Conservation (phyloP, 2,113 vertebrate species). For the Oreochromis spilurus region DNA sequence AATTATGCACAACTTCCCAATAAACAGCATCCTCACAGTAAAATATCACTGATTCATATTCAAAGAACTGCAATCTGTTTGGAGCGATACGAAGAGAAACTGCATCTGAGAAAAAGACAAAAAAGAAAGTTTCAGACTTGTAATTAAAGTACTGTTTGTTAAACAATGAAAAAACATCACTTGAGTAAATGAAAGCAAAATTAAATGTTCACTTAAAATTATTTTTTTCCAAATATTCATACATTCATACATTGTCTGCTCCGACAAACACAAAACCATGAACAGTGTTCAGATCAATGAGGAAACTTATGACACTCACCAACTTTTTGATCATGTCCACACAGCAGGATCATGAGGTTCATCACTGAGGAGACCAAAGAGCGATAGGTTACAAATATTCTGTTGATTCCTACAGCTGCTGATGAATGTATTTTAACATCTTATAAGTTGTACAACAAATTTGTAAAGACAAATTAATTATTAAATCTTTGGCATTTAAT, state of each 20-base stretch:
- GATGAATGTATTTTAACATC: neutral
- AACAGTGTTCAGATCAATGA: neutral
- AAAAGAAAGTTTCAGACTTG: neutral
- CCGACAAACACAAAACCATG: neutral
- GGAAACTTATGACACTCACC: neutral
- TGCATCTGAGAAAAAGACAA: neutral
- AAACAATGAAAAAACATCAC: neutral
- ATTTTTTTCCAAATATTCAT: neutral
- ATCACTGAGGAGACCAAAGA: neutral
- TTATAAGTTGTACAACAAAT: neutral
- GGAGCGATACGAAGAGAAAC: rapidly evolving
- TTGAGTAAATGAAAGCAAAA: neutral
- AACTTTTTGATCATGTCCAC: neutral
- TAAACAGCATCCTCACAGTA: neutral
- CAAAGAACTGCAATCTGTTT: neutral
- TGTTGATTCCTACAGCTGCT: too few relatives aligned
- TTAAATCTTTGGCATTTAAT: neutral
- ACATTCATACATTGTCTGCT: neutral
- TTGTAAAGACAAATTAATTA: neutral
- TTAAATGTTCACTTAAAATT: neutral
- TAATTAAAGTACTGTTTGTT: rapidly evolving
- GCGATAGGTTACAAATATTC: rapidly evolving
- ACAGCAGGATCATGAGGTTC: neutral
- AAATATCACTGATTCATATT: neutral
- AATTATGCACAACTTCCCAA: neutral